phyloP scores from a whole-genome alignment of 2,797 vertebrate genomes.

The Danio jaintianensis region DNA sequence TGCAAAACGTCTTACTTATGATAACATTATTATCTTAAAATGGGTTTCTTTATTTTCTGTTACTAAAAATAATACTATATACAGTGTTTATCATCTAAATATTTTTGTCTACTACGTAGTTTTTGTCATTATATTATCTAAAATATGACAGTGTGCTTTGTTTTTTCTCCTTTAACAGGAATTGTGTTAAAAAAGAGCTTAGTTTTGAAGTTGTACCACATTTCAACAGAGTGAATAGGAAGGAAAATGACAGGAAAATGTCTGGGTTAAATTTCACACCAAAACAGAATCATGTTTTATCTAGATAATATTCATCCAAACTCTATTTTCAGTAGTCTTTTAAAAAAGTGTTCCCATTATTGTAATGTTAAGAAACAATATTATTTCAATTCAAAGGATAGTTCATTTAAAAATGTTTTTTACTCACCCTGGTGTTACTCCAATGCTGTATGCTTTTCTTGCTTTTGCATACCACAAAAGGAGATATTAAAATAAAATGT shows the following conservation, averaged over 20 bases:
- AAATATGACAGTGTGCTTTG: neutral
- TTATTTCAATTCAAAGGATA: neutral
- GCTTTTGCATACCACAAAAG: too few species aligned
- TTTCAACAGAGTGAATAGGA: neutral
- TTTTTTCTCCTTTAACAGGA: neutral
- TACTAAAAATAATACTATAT: neutral
- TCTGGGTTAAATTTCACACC: neutral
- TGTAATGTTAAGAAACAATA: neutral
- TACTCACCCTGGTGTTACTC: too few species aligned
- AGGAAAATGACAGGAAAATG: neutral
- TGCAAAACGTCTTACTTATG: conserved; percentile 13
- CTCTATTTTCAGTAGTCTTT: neutral
- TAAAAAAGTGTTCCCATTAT: neutral
- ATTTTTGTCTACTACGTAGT: neutral
- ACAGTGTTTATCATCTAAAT: conserved; percentile 17
- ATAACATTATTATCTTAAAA: neutral
- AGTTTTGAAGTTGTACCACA: neutral
- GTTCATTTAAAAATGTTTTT: too few species aligned
- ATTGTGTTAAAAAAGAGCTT: neutral
- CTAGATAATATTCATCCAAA: neutral
- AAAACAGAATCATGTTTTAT: neutral
- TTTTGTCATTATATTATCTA: neutral
- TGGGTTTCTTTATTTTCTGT: conserved; percentile 12
- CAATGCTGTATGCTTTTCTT: too few species aligned
- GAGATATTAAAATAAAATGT: too few species aligned